Evolutionary conservation across 2,888 invertebrate genomes (phyloP).

Genomic region (Aleiodes alternator): DNA sequence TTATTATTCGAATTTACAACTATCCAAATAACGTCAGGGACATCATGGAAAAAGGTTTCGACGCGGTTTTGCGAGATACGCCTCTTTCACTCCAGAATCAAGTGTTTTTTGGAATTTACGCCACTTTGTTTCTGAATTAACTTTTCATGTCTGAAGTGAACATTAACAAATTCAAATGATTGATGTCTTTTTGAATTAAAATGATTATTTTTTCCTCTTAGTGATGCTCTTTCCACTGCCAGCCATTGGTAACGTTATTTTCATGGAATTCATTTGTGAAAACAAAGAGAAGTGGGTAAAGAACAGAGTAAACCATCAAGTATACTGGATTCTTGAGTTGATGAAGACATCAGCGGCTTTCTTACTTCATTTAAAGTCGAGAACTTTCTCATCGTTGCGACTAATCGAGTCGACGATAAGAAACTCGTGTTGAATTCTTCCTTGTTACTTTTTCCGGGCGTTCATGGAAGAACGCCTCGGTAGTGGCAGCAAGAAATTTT

Average conservation of each 20-base stretch:
- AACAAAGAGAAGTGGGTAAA: background rate
- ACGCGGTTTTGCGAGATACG: too few species aligned
- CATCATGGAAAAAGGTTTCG: too few species aligned
- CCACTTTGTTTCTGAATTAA: too few species aligned
- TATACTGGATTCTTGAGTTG: slow-evolving; percentile 24
- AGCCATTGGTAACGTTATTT: slow-evolving; percentile 33
- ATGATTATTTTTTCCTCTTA: too few species aligned
- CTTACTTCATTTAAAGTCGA: slow-evolving; percentile 17
- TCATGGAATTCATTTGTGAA: background rate
- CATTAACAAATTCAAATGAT: too few species aligned
- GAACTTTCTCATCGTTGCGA: slow-evolving; percentile 17
- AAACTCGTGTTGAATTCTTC: slow-evolving; percentile 34
- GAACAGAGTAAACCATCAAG: slow-evolving; percentile 10
- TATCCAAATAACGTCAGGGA: too few species aligned
- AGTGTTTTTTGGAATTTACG: too few species aligned
- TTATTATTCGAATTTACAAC: too few species aligned
- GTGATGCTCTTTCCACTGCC: background rate
- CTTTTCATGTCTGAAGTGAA: too few species aligned
- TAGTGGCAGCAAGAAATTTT: slow-evolving; percentile 13
- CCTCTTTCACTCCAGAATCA: too few species aligned
- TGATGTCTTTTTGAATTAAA: too few species aligned
- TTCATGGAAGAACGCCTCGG: slow-evolving; percentile 13
- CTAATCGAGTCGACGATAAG: slow-evolving; percentile 37
- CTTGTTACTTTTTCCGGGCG: slow-evolving; percentile 27
- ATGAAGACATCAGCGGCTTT: slow-evolving; percentile 46